These are phyloP conservation scores for Heliconius himera DNA, from an alignment of 1,140 invertebrate species.

Conservation along the genomic window DNA sequence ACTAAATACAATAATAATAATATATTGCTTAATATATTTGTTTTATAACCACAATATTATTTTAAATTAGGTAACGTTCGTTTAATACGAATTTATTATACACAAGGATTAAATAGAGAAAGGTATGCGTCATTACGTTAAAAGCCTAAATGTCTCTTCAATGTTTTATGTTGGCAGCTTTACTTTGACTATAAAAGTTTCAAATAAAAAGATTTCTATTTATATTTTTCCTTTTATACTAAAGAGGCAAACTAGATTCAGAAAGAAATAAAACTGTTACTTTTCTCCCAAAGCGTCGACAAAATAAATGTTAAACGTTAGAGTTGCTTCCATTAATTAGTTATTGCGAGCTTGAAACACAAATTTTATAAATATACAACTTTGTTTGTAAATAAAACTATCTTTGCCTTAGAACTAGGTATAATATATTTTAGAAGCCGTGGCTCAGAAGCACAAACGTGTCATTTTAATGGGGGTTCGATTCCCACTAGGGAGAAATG, in stretches of 20 bases:
- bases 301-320: not conserved
- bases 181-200: slow-evolving; percentile 9
- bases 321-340: not conserved
- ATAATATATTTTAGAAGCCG: no score
- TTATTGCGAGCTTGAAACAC: not conserved
- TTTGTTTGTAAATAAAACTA: slow-evolving; percentile 1
- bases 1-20: not conserved
- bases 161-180: slow-evolving; percentile 1
- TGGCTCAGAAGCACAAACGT: no score
- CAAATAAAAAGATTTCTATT: slow-evolving; percentile 14
- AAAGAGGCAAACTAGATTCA: slow-evolving; percentile 2
- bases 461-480: no score
- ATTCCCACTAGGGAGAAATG: no score
- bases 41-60: not conserved
- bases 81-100: not conserved
- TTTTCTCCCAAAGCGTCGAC: not conserved
- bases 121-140: slow-evolving; percentile 15
- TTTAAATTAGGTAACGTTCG: not conserved
- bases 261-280: not conserved
- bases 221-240: slow-evolving; percentile 4
- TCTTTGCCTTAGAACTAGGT: not conserved
- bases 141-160: slow-evolving; percentile 15
- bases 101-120: slow-evolving; percentile 2
- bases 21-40: not conserved
- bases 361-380: not conserved